A percentile compares a stretch with the other conserved stretches of the same genome.
These are phyloP conservation scores for Cebidichthys violaceus DNA, from an alignment of 2,113 vertebrate genomes.

Conservation along the genomic window DNA sequence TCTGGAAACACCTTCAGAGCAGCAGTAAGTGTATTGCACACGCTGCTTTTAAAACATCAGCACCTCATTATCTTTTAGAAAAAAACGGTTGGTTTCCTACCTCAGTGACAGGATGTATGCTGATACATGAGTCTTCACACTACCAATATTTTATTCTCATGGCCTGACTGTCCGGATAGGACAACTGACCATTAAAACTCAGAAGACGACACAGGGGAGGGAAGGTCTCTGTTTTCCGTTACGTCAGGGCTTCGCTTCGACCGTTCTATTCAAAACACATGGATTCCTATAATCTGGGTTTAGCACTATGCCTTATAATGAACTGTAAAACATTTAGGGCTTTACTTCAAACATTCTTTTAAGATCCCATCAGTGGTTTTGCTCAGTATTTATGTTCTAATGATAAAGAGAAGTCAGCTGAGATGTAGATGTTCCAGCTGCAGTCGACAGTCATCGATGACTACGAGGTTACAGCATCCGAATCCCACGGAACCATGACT, in stretches of 20 bases:
- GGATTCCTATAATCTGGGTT: background rate
- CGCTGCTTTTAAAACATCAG: background rate
- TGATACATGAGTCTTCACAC: background rate
- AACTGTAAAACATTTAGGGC: background rate
- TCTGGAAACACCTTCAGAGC: background rate
- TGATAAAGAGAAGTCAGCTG: background rate
- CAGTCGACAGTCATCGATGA: background rate
- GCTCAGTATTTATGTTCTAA: background rate
- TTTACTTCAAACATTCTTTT: background rate
- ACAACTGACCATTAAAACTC: background rate
- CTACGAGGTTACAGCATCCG: background rate
- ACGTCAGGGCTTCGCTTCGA: background rate
- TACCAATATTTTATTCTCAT: background rate
- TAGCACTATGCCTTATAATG: background rate
- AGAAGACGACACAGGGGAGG: background rate
- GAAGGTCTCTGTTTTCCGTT: background rate
- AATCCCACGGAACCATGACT: background rate
- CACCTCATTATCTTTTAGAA: background rate
- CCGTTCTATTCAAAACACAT: background rate
- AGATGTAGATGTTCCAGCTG: background rate
- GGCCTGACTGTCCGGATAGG: background rate
- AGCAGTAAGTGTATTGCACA: background rate
- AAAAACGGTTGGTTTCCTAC: background rate
- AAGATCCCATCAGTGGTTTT: background rate
- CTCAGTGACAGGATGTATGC: background rate